phyloP scores from a whole-genome alignment of 2,888 invertebrate species.

The Myathropa florea region DNA sequence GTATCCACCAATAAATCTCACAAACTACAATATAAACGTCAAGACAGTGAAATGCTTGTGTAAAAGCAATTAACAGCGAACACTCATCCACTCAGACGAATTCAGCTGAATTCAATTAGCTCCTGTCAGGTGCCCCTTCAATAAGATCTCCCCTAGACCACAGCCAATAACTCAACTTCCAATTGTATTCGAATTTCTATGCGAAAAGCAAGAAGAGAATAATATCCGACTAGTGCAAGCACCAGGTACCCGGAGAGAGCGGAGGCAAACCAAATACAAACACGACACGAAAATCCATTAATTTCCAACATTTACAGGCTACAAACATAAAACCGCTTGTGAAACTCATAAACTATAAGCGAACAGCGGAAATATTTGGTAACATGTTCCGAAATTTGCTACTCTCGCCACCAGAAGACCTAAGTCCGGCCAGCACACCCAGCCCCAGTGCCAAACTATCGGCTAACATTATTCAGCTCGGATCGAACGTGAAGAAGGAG shows the following conservation, averaged over 20 bases:
- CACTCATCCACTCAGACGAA: neutral
- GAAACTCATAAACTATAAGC: conserved; percentile 61
- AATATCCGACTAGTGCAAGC: neutral
- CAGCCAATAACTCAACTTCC: conserved; percentile 16
- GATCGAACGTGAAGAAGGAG: neutral
- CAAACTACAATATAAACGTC: neutral
- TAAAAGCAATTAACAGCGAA: neutral
- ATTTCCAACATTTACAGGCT: conserved; percentile 65
- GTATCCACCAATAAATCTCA: neutral
- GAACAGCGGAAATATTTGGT: conserved; percentile 68
- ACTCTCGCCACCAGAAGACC: conserved; percentile 15
- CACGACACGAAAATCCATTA: conserved; percentile 57
- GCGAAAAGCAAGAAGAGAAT: neutral
- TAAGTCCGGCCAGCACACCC: neutral
- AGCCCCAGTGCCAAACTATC: conserved; percentile 31
- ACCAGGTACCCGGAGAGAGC: neutral
- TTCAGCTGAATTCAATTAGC: conserved; percentile 39
- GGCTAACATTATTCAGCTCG: conserved; percentile 66
- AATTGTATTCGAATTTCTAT: conserved; percentile 3
- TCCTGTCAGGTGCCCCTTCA: neutral
- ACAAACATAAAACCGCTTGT: conserved; percentile 62
- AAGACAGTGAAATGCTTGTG: neutral
- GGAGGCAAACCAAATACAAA: conserved; percentile 21
- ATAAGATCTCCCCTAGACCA: neutral
- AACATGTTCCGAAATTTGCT: conserved; percentile 61